Conservation (phyloP, 2,888 invertebrate genomes). For the Acanthococcus lagerstroemiae region DNA sequence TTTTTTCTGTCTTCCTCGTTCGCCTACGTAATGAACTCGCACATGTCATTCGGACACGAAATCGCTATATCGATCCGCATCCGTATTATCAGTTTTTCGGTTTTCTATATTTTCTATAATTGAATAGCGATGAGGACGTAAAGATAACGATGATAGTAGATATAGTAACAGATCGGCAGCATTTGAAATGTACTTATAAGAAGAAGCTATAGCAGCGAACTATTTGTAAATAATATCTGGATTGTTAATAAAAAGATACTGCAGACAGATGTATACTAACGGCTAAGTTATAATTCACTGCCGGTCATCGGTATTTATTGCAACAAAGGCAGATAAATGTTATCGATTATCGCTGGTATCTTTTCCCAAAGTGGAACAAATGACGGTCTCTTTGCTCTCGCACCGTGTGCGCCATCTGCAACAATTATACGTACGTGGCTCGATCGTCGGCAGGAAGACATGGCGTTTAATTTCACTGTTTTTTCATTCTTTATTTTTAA, state of each 20-base stretch:
- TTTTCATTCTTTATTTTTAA: too few species aligned
- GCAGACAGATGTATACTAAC: constrained; percentile 8
- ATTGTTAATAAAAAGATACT: constrained; percentile 19
- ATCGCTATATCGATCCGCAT: too few species aligned
- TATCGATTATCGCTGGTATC: constrained; percentile 22
- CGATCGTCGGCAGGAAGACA: too few species aligned
- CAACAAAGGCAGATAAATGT: constrained; percentile 27
- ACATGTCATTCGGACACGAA: too few species aligned
- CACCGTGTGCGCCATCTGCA: constrained; percentile 14
- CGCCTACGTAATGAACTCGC: too few species aligned
- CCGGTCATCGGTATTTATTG: constrained; percentile 25
- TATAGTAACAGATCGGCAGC: constrained; percentile 15
- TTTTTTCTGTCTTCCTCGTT: too few species aligned
- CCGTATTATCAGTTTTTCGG: too few species aligned
- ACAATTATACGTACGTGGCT: not conserved
- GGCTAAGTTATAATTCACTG: constrained; percentile 19
- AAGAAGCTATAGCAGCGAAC: constrained; percentile 7
- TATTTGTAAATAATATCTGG: constrained; percentile 22
- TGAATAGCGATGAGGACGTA: too few species aligned
- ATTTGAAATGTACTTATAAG: constrained; percentile 16
- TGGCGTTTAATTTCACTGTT: too few species aligned
- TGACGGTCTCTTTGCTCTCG: constrained; percentile 10
- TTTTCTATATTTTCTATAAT: too few species aligned
- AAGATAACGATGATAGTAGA: too few species aligned
- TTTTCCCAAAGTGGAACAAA: constrained; percentile 21